Evolutionary conservation across 2,113 vertebrate genomes (phyloP).

Genomic region (Calcarius ornatus): DNA sequence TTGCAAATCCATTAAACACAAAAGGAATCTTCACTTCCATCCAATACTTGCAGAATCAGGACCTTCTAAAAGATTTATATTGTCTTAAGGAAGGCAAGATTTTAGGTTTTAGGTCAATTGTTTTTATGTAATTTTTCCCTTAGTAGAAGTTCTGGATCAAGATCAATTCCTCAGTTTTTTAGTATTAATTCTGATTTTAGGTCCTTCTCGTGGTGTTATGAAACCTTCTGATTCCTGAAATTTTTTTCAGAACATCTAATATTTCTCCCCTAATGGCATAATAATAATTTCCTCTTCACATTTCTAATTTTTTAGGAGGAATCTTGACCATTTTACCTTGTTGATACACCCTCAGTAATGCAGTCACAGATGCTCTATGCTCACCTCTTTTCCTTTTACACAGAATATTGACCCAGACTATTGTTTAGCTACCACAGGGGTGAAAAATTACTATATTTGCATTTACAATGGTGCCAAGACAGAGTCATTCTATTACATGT

Average conservation of each 20-base stretch:
- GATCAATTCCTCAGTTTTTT: neutral
- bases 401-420: neutral
- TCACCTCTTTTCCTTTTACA: neutral
- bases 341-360: neutral
- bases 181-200: neutral
- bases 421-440: neutral
- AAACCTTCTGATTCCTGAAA: neutral
- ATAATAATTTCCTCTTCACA: neutral
- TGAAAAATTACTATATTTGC: neutral
- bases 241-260: neutral
- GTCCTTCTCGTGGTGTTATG: neutral
- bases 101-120: neutral
- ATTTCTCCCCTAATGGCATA: neutral
- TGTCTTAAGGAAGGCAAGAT: neutral
- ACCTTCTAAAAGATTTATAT: neutral
- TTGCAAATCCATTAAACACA: slow-evolving; percentile 4
- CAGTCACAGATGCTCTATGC: neutral
- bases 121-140: neutral
- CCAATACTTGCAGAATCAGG: neutral
- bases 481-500: neutral
- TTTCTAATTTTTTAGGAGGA: neutral
- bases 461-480: neutral
- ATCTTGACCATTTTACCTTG: neutral
- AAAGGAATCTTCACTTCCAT: neutral
- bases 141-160: neutral